phyloP scores from a whole-genome alignment of 2,113 vertebrate genomes.

The Pseudopipra pipra region DNA sequence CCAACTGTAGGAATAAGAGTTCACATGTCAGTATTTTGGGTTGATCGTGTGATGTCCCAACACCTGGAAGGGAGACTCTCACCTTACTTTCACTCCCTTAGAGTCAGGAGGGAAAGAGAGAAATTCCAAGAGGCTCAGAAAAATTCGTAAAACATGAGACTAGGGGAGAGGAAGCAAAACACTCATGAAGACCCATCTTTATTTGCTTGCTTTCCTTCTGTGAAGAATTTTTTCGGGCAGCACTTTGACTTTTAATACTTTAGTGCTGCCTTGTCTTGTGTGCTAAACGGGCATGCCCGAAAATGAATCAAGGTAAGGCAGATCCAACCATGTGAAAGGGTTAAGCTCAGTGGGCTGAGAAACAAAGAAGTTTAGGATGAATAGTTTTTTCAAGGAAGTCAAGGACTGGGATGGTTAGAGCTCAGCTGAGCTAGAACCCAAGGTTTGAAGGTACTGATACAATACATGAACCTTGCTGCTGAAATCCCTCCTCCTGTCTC shows the following conservation, averaged over 20 bases:
- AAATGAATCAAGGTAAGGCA: not conserved
- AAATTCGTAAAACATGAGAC: not conserved
- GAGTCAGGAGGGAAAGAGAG: not conserved
- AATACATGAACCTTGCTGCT: not conserved
- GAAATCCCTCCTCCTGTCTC: not conserved
- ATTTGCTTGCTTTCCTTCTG: not conserved
- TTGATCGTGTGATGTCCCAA: not conserved
- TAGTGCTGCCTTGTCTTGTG: not conserved
- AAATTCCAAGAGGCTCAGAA: not conserved
- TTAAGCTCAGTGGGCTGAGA: not conserved
- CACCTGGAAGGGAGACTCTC: not conserved
- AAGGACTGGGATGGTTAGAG: not conserved
- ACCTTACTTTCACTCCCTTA: not conserved
- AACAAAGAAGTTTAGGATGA: not conserved
- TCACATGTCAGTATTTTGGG: not conserved
- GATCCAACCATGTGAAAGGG: not conserved
- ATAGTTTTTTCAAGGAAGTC: not conserved
- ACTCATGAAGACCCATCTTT: not conserved
- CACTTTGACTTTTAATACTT: not conserved
- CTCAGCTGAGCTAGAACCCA: not conserved
- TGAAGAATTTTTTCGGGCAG: not conserved
- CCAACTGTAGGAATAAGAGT: not conserved
- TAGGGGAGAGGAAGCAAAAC: not conserved
- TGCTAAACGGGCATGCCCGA: not conserved
- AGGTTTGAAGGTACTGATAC: not conserved